A percentile compares a stretch with the other conserved stretches of the same genome.
phyloP scores from a whole-genome alignment of 2,888 invertebrate species.

The Stratiomys singularior region DNA sequence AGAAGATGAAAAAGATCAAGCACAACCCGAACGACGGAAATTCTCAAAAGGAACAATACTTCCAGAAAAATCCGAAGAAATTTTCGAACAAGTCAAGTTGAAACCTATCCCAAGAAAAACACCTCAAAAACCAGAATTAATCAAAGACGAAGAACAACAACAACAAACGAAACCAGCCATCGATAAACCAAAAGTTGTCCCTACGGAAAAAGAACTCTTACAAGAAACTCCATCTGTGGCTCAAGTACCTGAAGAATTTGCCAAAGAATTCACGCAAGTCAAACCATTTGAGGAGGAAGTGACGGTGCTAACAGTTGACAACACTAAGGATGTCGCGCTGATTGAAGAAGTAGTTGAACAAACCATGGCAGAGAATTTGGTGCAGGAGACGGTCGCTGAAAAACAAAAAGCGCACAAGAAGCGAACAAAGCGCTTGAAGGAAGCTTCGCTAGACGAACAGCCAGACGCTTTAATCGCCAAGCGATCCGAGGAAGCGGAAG shows the following conservation, averaged over 20 bases:
- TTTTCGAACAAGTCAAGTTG: slow-evolving; percentile 62
- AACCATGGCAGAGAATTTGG: slow-evolving; percentile 57
- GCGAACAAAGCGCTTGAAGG: slow-evolving; percentile 62
- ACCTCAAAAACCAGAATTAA: slow-evolving; percentile 57
- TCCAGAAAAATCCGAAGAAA: slow-evolving; percentile 64
- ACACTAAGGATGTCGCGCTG: slow-evolving; percentile 60
- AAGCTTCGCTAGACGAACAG: slow-evolving; percentile 61
- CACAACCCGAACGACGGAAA: slow-evolving; percentile 60
- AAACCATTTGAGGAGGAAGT: slow-evolving; percentile 62
- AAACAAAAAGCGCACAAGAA: slow-evolving; percentile 64
- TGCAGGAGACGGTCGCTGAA: slow-evolving; percentile 57
- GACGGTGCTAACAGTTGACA: slow-evolving; percentile 60
- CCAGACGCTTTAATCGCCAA: slow-evolving; percentile 61
- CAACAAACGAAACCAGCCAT: slow-evolving; percentile 54
- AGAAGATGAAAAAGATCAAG: slow-evolving; percentile 56
- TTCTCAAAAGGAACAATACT: slow-evolving; percentile 64
- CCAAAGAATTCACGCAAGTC: slow-evolving; percentile 61
- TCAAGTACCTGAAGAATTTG: slow-evolving; percentile 63
- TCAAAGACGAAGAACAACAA: slow-evolving; percentile 47
- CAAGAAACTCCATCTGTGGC: slow-evolving; percentile 62
- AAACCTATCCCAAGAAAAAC: slow-evolving; percentile 63
- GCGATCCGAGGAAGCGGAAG: slow-evolving; percentile 61
- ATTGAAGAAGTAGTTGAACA: slow-evolving; percentile 60
- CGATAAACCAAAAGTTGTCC: slow-evolving; percentile 58
- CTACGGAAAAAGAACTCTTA: slow-evolving; percentile 59